Evolutionary conservation across 2,797 vertebrate genomes (phyloP), one percentile per base, ranked within the genome.

Genomic region (Varecia variegata): DNA sequence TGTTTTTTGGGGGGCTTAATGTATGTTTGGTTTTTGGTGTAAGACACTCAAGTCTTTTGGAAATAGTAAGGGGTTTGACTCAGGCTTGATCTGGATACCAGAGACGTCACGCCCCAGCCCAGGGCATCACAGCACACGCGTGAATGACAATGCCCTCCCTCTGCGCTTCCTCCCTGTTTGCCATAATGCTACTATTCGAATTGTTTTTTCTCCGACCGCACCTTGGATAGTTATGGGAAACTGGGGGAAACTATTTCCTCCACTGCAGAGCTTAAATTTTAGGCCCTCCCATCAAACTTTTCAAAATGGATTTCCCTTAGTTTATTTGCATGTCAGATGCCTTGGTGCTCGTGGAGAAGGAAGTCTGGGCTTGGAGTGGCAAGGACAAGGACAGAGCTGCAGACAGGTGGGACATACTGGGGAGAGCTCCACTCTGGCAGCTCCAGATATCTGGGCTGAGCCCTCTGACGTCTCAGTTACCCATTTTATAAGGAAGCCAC

Each of bases 51-150:
- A 14, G 21, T 77, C 35, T 65, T 84, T 45, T 76, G 71, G 12
- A 58, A 89, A 86, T 65, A 25, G 43, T 10, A 18, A 18, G 40
- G 79, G 73, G 40, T 70, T 74, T 52, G 80, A 83, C 14, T 32
- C 27, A 32, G 27, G 23, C 54, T 52, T 1, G 5, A 25, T n/a
- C 40, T 54, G 30, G 65, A 32, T 47, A 6, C 52, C 71, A 85
- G 38, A 2, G 47, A 5, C 35, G 12, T 7, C 79, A 38, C n/a
- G 0, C 1, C 40, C 25, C 7, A 8, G 5, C 7, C 5, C 18
- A 38, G 5, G 76, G 45, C 14, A 32, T 60, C n/a, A 38, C 4
- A 23, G 43, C 45, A 47, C 17, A 20, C 0, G 0, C 0, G 0
- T 25, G 70, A 30, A 18, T 7, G 45, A 15, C 5, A 2, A 2